Conservation (phyloP, 1,140 invertebrate species). For the Zaprionus kolodkinae region DNA sequence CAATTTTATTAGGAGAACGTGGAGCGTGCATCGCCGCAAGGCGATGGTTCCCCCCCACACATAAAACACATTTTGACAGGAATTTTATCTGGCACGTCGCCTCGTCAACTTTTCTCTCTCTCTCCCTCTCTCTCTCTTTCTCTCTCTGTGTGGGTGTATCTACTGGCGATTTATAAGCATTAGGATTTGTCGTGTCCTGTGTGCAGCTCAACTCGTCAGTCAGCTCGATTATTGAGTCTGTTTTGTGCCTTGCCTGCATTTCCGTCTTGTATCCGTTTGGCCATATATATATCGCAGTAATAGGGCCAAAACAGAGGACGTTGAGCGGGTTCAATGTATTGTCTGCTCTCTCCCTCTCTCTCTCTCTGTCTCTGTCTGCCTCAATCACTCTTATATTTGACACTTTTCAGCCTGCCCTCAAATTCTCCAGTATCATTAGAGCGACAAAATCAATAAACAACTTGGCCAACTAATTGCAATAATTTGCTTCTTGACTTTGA, state of each 20-base stretch:
- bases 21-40: constrained; percentile 31
- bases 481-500: constrained; percentile 53
- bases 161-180: constrained; percentile 73
- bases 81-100: constrained; percentile 78
- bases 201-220: constrained; percentile 37
- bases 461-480: constrained; percentile 70
- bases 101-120: constrained; percentile 21
- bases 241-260: constrained; percentile 41
- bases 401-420: constrained; percentile 38
- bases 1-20: constrained; percentile 53
- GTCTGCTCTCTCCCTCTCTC: constrained; percentile 4
- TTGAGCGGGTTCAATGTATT: constrained; percentile 43
- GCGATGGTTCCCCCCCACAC: constrained; percentile 9
- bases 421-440: constrained; percentile 72
- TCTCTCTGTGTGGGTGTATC: constrained; percentile 44
- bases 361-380: not conserved
- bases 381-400: constrained; percentile 43
- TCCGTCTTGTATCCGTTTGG: constrained; percentile 39
- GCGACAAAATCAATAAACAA: constrained; percentile 70
- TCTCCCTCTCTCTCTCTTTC: not conserved
- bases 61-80: constrained; percentile 79
- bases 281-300: constrained; percentile 37
- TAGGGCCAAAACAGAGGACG: constrained; percentile 10
- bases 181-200: constrained; percentile 66
- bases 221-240: constrained; percentile 27